A percentile compares a stretch with the other conserved stretches of the same genome.
Evolutionary conservation across 2,113 vertebrate genomes (phyloP).

Genomic region (Stigmatopora argus): DNA sequence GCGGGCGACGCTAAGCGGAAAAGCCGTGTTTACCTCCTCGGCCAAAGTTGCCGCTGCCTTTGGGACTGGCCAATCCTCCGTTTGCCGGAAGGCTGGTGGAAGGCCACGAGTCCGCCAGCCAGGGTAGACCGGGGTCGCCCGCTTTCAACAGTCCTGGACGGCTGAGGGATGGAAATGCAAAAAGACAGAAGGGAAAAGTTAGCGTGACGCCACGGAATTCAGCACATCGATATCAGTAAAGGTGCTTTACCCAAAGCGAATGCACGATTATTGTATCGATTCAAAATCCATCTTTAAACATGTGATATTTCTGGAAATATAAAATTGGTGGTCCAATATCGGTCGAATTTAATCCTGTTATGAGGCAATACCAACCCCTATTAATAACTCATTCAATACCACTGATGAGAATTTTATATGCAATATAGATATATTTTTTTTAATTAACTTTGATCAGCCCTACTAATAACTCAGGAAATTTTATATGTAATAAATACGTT

Average conservation of each 20-base stretch:
- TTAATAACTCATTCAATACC: slow-evolving; percentile 9
- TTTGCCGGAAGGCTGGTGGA: slow-evolving; percentile 88
- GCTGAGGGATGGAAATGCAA: slow-evolving; percentile 58
- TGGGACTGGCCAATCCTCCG: slow-evolving; percentile 80
- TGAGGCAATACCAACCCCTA: too few species aligned
- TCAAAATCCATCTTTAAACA: too few species aligned
- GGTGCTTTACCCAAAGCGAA: too few species aligned
- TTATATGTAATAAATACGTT: too few species aligned
- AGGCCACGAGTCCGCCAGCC: slow-evolving; percentile 95
- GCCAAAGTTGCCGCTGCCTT: slow-evolving; percentile 82
- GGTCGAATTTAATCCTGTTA: too few species aligned
- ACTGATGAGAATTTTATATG: too few species aligned
- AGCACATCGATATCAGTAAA: neutral
- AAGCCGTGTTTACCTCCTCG: slow-evolving; percentile 77
- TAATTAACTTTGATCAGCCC: too few species aligned
- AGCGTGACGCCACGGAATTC: neutral
- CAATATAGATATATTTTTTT: too few species aligned
- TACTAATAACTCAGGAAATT: too few species aligned
- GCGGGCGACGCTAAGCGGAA: slow-evolving; percentile 40
- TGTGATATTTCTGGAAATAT: too few species aligned
- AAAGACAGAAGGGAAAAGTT: slow-evolving; percentile 17
- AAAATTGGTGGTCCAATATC: too few species aligned
- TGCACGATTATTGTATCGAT: too few species aligned
- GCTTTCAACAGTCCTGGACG: slow-evolving; percentile 88
- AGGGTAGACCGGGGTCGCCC: slow-evolving; percentile 83